phyloP scores from a whole-genome alignment of 2,113 vertebrate genomes.

The Spea multiplicata region DNA sequence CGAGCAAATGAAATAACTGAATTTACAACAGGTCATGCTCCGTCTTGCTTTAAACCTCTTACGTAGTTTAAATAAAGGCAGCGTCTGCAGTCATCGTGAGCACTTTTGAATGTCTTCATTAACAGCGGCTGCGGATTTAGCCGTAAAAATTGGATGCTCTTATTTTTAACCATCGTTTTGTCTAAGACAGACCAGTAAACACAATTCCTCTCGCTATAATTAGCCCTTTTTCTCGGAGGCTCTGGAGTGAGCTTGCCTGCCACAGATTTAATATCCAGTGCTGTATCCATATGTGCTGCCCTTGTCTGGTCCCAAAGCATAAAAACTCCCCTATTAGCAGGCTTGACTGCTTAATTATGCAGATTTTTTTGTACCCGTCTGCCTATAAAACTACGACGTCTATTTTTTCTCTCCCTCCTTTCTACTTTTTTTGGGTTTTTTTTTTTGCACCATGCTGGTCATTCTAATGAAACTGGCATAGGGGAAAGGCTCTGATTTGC shows the following conservation, averaged over 20 bases:
- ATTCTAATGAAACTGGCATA: conserved; percentile 78
- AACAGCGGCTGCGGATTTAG: conserved; percentile 74
- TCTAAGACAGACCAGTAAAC: conserved; percentile 85
- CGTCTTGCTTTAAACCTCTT: too few species aligned
- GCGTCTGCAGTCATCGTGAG: conserved; percentile 54
- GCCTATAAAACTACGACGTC: conserved; percentile 83
- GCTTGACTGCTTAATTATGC: conserved; percentile 88
- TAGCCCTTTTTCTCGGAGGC: conserved; percentile 79
- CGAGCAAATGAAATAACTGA: too few species aligned
- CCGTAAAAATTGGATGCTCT: conserved; percentile 76
- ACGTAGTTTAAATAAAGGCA: background rate
- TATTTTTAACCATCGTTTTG: conserved; percentile 73
- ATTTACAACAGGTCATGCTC: too few species aligned
- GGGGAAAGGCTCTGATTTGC: conserved; percentile 77
- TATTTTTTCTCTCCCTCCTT: conserved; percentile 66
- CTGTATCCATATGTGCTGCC: conserved; percentile 85
- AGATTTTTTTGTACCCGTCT: conserved; percentile 85
- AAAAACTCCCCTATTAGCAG: conserved; percentile 87
- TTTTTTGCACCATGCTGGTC: conserved; percentile 77
- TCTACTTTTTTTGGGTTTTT: conserved; percentile 45
- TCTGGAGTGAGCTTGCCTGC: conserved; percentile 77
- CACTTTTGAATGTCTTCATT: conserved; percentile 76
- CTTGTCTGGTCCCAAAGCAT: conserved; percentile 82
- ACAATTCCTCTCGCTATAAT: conserved; percentile 87
- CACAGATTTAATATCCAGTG: conserved; percentile 84